Conservation (phyloP, 1,140 invertebrate genomes). For the Drosophila subobscura region DNA sequence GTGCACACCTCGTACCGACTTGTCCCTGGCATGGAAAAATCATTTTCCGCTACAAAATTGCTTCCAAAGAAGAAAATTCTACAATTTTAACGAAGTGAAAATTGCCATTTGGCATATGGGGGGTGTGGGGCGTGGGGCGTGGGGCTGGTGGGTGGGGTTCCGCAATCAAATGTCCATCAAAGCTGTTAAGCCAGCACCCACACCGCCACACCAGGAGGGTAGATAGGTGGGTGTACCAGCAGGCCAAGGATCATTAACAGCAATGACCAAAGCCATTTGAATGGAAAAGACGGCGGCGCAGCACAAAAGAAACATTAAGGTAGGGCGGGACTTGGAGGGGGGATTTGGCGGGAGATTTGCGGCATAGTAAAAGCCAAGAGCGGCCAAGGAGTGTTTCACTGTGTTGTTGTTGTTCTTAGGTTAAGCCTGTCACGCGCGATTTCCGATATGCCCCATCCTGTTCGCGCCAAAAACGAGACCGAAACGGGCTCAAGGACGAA, state of each 20-base stretch:
- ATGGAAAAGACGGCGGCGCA: constrained; percentile 9
- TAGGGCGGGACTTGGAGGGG: constrained; percentile 1
- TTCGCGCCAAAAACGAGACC: constrained; percentile 9
- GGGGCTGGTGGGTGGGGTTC: not conserved
- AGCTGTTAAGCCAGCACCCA: constrained; percentile 22
- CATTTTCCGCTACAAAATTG: constrained; percentile 59
- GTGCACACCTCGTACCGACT: constrained; percentile 7
- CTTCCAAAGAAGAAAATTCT: constrained; percentile 56
- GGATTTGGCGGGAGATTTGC: not conserved
- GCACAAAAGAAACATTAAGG: too few species aligned
- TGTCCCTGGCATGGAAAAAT: constrained; percentile 27
- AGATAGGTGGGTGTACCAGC: not conserved
- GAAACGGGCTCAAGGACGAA: constrained; percentile 63
- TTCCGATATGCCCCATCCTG: constrained; percentile 56
- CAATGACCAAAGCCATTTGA: constrained; percentile 77
- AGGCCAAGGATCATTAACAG: constrained; percentile 74
- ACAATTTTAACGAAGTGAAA: constrained; percentile 72
- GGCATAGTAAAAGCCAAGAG: too few species aligned
- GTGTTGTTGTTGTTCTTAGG: constrained; percentile 8
- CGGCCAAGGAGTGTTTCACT: not conserved
- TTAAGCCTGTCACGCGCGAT: constrained; percentile 67
- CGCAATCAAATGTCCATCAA: constrained; percentile 60
- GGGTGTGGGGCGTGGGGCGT: not conserved
- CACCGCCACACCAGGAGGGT: not conserved
- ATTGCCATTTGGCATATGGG: constrained; percentile 69